These are phyloP conservation scores for Prietella phreatophila DNA, from an alignment of 2,113 vertebrate genomes.

Conservation along the genomic window DNA sequence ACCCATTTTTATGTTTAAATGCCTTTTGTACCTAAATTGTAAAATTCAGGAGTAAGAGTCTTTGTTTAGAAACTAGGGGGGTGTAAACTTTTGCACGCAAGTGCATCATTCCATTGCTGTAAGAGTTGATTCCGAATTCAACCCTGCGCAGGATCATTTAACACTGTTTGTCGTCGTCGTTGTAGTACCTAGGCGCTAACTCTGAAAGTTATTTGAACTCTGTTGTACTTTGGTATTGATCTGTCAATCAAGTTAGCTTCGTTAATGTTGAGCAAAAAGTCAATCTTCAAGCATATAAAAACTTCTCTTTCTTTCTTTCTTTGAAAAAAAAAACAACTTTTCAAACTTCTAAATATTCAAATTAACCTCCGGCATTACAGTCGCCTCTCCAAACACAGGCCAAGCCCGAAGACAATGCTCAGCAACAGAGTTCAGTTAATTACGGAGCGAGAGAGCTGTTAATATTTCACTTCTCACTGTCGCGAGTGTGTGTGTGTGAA, in stretches of 20 bases:
- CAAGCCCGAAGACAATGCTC: conserved; percentile 37
- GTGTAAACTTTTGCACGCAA: background rate
- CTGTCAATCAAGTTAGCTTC: background rate
- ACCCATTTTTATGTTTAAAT: background rate
- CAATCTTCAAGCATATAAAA: background rate
- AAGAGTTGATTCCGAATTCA: background rate
- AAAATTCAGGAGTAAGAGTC: background rate
- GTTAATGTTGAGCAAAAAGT: too few species aligned
- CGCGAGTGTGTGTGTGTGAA: conserved; percentile 61
- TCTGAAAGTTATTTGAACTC: background rate
- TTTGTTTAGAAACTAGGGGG: background rate
- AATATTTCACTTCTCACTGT: conserved; percentile 70
- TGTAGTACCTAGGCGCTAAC: background rate
- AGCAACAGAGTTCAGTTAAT: conserved; percentile 69
- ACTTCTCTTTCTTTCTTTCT: background rate
- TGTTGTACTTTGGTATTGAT: background rate
- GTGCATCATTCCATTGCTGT: background rate
- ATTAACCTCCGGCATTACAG: conserved; percentile 39
- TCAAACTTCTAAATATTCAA: conserved; percentile 41
- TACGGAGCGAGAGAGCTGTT: conserved; percentile 71
- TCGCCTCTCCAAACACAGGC: conserved; percentile 30
- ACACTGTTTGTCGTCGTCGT: background rate
- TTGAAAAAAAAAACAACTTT: background rate
- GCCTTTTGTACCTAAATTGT: background rate
- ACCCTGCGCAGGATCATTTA: background rate